Conservation (phyloP, 2,113 vertebrate genomes). For the Zosterops lateralis region DNA sequence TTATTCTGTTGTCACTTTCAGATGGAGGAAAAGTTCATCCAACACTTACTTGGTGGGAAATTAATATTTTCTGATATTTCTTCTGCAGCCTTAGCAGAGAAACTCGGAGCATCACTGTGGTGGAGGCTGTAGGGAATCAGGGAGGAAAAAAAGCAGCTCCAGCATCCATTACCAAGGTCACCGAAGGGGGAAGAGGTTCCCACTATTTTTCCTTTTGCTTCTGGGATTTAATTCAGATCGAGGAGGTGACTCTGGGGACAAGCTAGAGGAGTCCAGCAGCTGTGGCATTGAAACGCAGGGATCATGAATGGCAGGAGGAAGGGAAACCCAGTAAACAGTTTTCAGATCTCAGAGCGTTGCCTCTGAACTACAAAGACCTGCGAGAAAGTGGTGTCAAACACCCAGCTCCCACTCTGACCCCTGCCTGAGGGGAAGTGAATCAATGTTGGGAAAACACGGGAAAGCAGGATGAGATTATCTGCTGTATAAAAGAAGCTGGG, state of each 20-base stretch:
- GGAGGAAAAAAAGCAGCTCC: neutral
- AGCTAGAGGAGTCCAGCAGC: slow-evolving; percentile 32
- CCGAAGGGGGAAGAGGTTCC: slow-evolving; percentile 13
- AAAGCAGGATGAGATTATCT: slow-evolving; percentile 51
- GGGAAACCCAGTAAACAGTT: slow-evolving; percentile 52
- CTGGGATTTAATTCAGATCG: slow-evolving; percentile 4
- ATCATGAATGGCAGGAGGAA: slow-evolving; percentile 41
- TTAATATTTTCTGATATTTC: neutral
- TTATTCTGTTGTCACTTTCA: neutral
- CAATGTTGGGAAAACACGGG: slow-evolving; percentile 54
- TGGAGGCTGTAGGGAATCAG: neutral
- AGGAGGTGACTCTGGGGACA: slow-evolving; percentile 51
- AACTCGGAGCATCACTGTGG: neutral
- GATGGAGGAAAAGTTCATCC: neutral
- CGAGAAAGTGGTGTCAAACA: slow-evolving; percentile 50
- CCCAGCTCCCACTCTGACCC: slow-evolving; percentile 15
- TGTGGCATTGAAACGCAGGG: slow-evolving; percentile 30
- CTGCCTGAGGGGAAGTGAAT: slow-evolving; percentile 46
- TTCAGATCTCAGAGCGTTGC: neutral
- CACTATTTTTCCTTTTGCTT: slow-evolving; percentile 29
- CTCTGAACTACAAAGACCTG: slow-evolving; percentile 46
- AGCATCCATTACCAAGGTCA: slow-evolving; percentile 14
- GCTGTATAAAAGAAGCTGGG: slow-evolving; percentile 32
- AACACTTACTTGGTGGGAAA: neutral
- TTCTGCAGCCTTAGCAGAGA: neutral